phyloP scores from a whole-genome alignment of 2,113 vertebrate species.

The Bothrops jararaca region DNA sequence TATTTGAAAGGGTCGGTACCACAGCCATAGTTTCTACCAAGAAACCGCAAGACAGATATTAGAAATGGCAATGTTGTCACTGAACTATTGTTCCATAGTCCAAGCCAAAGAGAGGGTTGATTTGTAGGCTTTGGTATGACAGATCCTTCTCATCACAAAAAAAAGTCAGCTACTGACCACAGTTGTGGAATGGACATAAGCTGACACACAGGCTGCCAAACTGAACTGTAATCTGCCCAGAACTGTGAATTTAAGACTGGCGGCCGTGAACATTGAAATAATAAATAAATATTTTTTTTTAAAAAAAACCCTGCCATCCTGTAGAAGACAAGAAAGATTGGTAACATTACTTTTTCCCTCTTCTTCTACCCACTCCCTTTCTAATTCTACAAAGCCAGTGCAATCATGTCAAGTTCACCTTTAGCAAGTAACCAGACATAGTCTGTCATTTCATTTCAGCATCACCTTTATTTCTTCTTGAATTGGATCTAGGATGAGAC shows the following conservation, averaged over 20 bases:
- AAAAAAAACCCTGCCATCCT: not conserved
- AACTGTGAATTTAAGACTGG: not conserved
- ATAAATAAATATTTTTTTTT: not conserved
- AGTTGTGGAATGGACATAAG: not conserved
- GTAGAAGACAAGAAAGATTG: not conserved
- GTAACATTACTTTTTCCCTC: not conserved
- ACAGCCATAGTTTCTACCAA: not conserved
- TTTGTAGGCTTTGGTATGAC: not conserved
- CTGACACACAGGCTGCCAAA: not conserved
- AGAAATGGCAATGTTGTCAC: not conserved
- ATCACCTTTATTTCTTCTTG: slow-evolving; percentile 39
- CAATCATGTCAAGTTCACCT: not conserved
- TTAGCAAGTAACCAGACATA: slow-evolving; percentile 1
- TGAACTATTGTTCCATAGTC: not conserved
- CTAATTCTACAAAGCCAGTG: not conserved
- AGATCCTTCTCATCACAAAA: not conserved
- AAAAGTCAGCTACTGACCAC: not conserved
- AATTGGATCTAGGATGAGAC: slow-evolving; percentile 25
- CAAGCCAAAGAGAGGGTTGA: not conserved
- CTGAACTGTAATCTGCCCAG: not conserved
- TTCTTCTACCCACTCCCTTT: not conserved
- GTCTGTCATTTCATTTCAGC: not conserved
- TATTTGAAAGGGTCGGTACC: not conserved
- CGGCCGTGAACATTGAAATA: not conserved
- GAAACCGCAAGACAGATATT: not conserved